Conservation (phyloP, 2,888 invertebrate species). For the Synergus laeviventris region DNA sequence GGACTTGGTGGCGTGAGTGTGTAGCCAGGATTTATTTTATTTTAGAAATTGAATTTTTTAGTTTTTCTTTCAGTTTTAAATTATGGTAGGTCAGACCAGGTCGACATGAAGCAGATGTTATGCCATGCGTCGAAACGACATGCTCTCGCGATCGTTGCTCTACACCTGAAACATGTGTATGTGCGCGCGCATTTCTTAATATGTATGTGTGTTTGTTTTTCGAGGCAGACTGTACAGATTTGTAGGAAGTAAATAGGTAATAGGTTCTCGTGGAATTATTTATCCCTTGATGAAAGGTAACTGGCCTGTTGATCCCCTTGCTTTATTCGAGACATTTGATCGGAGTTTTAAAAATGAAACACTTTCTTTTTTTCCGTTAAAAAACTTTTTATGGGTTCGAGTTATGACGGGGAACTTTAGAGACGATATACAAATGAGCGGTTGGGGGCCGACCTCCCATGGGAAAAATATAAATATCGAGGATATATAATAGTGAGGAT, state of each 20-base stretch:
- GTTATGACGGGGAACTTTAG: constrained; percentile 18
- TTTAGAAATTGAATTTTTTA: background rate
- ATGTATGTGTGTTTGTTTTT: background rate
- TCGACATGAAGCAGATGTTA: constrained; percentile 26
- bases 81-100: constrained; percentile 25
- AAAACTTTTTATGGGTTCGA: background rate
- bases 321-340: background rate
- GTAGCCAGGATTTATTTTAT: background rate
- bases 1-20: constrained; percentile 8
- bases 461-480: constrained; percentile 28
- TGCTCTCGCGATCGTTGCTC: constrained; percentile 24
- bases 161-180: background rate
- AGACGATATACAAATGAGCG: constrained; percentile 15
- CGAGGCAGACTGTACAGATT: background rate
- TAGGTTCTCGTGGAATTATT: background rate
- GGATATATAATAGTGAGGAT: too few relatives aligned
- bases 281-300: background rate
- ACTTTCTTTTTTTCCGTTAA: background rate
- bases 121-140: constrained; percentile 35
- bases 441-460: constrained; percentile 7
- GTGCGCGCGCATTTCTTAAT: background rate
- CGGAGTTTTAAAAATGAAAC: background rate
- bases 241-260: background rate
- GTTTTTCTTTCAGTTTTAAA: background rate
- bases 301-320: background rate